phyloP scores from a whole-genome alignment of 1,140 invertebrate species.

The Subanguina moxae region DNA sequence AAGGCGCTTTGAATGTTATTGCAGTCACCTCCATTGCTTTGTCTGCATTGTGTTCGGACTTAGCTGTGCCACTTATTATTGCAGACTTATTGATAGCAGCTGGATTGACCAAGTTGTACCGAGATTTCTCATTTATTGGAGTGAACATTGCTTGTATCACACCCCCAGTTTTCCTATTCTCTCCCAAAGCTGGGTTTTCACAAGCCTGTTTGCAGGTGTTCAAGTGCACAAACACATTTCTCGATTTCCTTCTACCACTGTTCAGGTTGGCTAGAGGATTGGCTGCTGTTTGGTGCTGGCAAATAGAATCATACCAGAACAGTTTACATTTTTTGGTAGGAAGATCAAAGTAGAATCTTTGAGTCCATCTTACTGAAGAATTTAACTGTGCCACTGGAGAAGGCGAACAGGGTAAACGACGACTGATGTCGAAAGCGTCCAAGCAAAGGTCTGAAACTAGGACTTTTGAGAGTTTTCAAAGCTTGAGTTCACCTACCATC shows the following conservation, averaged over 20 bases:
- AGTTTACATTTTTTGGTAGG: slow-evolving; percentile 7
- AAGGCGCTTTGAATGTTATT: no score
- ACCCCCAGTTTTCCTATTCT: neutral
- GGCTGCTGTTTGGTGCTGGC: neutral
- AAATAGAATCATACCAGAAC: slow-evolving; percentile 17
- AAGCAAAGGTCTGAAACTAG: slow-evolving; percentile 11
- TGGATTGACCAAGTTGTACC: no score
- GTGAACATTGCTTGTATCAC: neutral
- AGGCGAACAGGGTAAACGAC: neutral
- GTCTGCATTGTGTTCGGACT: no score
- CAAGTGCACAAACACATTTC: slow-evolving; percentile 17
- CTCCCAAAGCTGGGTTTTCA: neutral
- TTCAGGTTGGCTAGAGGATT: neutral
- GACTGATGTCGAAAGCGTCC: slow-evolving; percentile 18
- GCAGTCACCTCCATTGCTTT: no score
- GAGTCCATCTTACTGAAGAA: neutral
- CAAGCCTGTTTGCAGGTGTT: slow-evolving; percentile 13
- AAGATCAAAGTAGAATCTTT: slow-evolving; percentile 17
- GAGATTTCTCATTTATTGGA: neutral
- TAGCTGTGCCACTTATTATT: no score
- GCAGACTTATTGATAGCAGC: no score
- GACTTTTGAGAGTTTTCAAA: neutral
- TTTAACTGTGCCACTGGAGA: neutral
- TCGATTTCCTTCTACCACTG: neutral
- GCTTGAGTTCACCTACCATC: no score